These are phyloP conservation scores for Cephonodes hylas DNA, from an alignment of 2,888 invertebrate species.

Conservation along the genomic window DNA sequence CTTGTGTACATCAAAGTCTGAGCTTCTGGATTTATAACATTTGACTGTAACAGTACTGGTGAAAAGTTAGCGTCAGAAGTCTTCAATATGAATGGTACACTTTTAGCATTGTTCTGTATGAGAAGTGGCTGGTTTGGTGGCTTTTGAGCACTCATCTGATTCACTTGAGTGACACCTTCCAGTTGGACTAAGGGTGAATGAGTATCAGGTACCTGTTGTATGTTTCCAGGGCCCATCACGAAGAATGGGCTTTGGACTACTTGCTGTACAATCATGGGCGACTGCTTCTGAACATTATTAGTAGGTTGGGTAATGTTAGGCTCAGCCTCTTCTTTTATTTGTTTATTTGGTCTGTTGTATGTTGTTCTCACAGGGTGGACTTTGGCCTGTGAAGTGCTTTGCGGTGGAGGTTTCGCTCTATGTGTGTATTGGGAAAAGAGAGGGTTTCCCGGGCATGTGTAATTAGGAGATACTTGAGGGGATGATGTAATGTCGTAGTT, in stretches of 20 bases:
- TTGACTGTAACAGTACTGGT: slow-evolving; percentile 85
- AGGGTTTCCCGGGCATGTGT: slow-evolving; percentile 59
- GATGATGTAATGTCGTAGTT: slow-evolving; percentile 47
- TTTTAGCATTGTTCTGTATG: slow-evolving; percentile 63
- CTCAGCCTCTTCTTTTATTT: slow-evolving; percentile 31
- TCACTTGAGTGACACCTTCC: slow-evolving; percentile 51
- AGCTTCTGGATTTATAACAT: slow-evolving; percentile 77
- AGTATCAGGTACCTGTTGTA: slow-evolving; percentile 60
- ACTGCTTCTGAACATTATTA: slow-evolving; percentile 40
- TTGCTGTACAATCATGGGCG: slow-evolving; percentile 70
- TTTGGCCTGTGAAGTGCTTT: slow-evolving; percentile 43
- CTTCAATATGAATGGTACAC: slow-evolving; percentile 67
- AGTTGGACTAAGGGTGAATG: slow-evolving; percentile 52
- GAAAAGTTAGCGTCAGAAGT: slow-evolving; percentile 70
- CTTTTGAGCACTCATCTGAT: slow-evolving; percentile 43
- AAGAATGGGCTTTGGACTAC: slow-evolving; percentile 68
- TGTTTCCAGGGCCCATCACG: slow-evolving; percentile 57
- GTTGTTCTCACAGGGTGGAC: slow-evolving; percentile 55
- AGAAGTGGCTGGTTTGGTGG: slow-evolving; percentile 55
- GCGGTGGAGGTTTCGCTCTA: slow-evolving; percentile 33
- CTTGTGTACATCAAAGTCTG: slow-evolving; percentile 76
- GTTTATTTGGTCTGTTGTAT: slow-evolving; percentile 47
- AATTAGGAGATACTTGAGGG: slow-evolving; percentile 58
- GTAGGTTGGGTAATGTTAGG: slow-evolving; percentile 55
- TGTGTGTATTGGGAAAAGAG: slow-evolving; percentile 65